phyloP scores from a whole-genome alignment of 2,888 invertebrate genomes.

The Nephrocerus scutellatus region DNA sequence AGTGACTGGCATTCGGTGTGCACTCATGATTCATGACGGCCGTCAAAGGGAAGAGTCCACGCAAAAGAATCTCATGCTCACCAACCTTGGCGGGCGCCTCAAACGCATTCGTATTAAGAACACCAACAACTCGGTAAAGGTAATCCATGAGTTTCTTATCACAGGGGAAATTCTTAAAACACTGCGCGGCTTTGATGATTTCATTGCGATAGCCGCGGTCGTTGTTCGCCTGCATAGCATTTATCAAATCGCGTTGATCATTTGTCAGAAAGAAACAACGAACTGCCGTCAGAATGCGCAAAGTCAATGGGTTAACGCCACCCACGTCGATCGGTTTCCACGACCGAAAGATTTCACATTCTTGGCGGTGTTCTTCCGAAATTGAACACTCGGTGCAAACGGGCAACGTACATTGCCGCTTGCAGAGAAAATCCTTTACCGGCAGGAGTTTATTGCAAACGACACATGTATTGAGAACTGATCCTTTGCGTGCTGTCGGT shows the following conservation, averaged over 20 bases:
- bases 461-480: slow-evolving; percentile 56
- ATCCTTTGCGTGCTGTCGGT: slow-evolving; percentile 54
- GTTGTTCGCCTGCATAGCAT: slow-evolving; percentile 44
- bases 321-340: slow-evolving; percentile 51
- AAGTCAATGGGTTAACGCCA: slow-evolving; percentile 34
- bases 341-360: slow-evolving; percentile 57
- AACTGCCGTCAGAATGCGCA: slow-evolving; percentile 41
- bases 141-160: slow-evolving; percentile 40
- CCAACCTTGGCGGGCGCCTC: slow-evolving; percentile 40
- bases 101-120: slow-evolving; percentile 47
- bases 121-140: slow-evolving; percentile 41
- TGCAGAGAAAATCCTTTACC: slow-evolving; percentile 50
- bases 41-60: slow-evolving; percentile 62
- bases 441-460: slow-evolving; percentile 54
- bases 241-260: slow-evolving; percentile 38
- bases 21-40: slow-evolving; percentile 69
- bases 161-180: slow-evolving; percentile 43
- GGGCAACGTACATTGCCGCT: slow-evolving; percentile 59
- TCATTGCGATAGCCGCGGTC: slow-evolving; percentile 41
- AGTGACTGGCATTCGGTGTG: slow-evolving; percentile 64
- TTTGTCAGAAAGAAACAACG: slow-evolving; percentile 40
- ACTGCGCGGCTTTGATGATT: slow-evolving; percentile 40
- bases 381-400: slow-evolving; percentile 62
- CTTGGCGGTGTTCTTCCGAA: slow-evolving; percentile 53
- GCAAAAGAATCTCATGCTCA: slow-evolving; percentile 47